These are phyloP conservation scores for Coelinius sp. DNA, from an alignment of 2,888 invertebrate species.

Conservation along the genomic window DNA sequence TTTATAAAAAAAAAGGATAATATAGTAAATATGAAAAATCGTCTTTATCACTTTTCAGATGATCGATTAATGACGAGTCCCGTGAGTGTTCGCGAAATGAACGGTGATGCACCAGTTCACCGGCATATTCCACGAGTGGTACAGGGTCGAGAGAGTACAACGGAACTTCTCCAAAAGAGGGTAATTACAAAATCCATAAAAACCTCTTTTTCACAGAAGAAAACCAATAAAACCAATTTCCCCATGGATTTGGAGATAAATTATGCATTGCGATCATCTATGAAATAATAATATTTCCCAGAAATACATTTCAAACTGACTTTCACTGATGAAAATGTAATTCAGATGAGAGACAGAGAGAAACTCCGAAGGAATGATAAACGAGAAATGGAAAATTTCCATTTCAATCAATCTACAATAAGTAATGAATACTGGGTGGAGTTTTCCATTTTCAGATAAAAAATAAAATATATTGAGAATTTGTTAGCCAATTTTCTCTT, in stretches of 20 bases:
- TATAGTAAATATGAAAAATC: neutral
- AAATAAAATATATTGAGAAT: neutral
- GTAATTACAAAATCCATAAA: slow-evolving; percentile 53
- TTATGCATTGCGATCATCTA: neutral
- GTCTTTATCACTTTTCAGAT: slow-evolving; percentile 44
- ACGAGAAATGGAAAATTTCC: slow-evolving; percentile 3
- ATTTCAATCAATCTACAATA: neutral
- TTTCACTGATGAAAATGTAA: neutral
- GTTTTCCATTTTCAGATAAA: neutral
- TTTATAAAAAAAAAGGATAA: neutral
- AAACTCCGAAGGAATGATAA: neutral
- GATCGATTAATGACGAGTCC: slow-evolving; percentile 58
- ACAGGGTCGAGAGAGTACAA: slow-evolving; percentile 52
- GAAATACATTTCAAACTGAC: neutral
- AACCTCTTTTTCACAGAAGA: neutral
- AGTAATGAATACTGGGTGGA: neutral
- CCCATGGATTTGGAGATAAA: slow-evolving; percentile 22
- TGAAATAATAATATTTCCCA: neutral
- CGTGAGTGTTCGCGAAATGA: slow-evolving; percentile 54
- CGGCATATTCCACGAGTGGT: slow-evolving; percentile 52
- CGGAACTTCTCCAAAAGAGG: slow-evolving; percentile 63
- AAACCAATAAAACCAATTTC: neutral
- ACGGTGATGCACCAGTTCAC: slow-evolving; percentile 47
- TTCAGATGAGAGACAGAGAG: neutral
- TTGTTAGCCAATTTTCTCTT: neutral